A percentile compares a stretch with the other conserved stretches of the same genome.
Conservation (phyloP, 2,797 vertebrate species). For the Clangula hyemalis region DNA sequence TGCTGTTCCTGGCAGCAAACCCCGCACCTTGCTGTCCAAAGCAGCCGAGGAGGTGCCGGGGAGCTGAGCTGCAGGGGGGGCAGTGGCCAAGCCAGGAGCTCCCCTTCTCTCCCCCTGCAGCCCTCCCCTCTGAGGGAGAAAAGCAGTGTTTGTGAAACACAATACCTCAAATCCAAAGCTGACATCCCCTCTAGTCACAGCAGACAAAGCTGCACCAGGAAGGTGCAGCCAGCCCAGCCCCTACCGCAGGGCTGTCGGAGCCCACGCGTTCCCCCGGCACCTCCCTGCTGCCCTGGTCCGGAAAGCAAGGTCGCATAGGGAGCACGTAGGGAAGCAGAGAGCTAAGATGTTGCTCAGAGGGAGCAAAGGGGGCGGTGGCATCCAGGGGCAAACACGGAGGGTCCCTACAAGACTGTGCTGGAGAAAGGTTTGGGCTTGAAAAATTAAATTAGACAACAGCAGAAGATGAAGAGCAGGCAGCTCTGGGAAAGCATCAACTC, state of each 20-base stretch:
- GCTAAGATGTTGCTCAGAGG: neutral
- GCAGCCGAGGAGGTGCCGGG: rapidly evolving
- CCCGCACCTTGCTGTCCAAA: rapidly evolving
- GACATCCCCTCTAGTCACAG: neutral
- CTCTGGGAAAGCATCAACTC: neutral
- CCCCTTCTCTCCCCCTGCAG: neutral
- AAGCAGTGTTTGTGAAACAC: neutral
- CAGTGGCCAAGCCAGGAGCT: neutral
- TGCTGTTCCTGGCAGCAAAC: neutral
- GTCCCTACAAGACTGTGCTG: rapidly evolving
- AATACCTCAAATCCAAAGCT: neutral
- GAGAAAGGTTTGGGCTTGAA: neutral
- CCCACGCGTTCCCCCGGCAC: rapidly evolving
- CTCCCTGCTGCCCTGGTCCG: rapidly evolving
- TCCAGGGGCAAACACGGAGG: rapidly evolving
- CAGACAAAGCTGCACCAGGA: neutral
- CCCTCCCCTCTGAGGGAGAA: neutral
- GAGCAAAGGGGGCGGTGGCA: neutral
- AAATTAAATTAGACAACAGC: neutral
- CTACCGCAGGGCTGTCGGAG: neutral
- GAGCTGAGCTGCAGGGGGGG: neutral
- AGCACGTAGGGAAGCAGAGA: neutral
- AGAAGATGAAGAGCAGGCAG: rapidly evolving
- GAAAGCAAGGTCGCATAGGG: neutral
- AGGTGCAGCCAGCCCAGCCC: neutral